Evolutionary conservation across 2,888 invertebrate species (phyloP), one percentile per base, ranked within the genome.

Genomic region (Octodonta nipae): DNA sequence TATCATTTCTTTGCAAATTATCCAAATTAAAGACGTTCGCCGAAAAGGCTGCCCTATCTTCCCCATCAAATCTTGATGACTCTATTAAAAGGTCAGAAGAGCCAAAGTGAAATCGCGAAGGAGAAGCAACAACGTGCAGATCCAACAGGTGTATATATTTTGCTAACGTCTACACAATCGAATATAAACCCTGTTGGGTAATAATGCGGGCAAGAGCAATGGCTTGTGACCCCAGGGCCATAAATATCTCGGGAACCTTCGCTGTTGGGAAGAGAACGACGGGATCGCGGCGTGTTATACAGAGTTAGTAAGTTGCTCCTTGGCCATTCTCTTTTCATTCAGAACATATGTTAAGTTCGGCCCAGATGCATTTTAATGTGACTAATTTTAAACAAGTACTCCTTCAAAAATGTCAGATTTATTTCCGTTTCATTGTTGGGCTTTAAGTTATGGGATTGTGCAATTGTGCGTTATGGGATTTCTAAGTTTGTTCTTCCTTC

Each of bases 141-240:
- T 55, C 53, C 61, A 62, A 62, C 62, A 62, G 62, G 62, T 62
- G 61, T 60, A 61, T 62, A 60, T 60, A 60, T 62, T 60, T 58
- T 54, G 54, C 56, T 35, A 54, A 52, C 51, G 52, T 54, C 52
- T 50, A 51, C 55, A 60, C 58, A 59, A 57, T 59, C 58, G 56
- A 55, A 58, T 55, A 56, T 58, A 57, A 57, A 57, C 56, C 57
- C 57, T 52, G 58, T 56, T 56, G 58, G 59, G 55, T 61, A 61
- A 61, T 61, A 61, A 61, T 58, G 57, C 60, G 59, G 56, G 56
- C 58, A 58, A 56, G 56, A 61, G 60, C 60, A 61, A 61, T 60
- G 60, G 58, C 61, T 61, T 62, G 58, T 61, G 61, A 61, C 61
- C 61, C 60, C 54, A 51, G 49, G 51, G 59, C 58, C 58, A 61